Conservation (phyloP, 2,888 invertebrate species). For the Patella caerulea region DNA sequence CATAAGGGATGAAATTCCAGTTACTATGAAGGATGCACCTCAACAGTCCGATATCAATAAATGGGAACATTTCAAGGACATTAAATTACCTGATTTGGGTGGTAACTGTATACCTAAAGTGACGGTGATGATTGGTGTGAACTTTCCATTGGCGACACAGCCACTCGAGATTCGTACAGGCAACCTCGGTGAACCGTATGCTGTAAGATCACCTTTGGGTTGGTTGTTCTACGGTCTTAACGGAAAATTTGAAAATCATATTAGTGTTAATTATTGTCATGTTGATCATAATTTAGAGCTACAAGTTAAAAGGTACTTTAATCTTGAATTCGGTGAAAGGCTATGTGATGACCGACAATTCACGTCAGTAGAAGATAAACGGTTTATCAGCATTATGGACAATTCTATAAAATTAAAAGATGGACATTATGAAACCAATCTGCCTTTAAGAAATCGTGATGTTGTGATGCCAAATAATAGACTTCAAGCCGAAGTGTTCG, state of each 20-base stretch:
- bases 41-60: conserved; percentile 8
- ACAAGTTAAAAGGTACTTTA: conserved; percentile 79
- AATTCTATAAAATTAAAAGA: not conserved
- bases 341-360: conserved; percentile 84
- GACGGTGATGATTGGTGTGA: conserved; percentile 2
- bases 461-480: conserved; percentile 16
- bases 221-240: conserved; percentile 31
- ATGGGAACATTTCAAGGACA: conserved; percentile 7
- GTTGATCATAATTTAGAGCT: conserved; percentile 84
- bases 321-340: conserved; percentile 20
- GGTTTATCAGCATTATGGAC: conserved; percentile 16
- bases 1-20: not conserved
- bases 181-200: conserved; percentile 25
- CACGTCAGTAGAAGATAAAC: conserved; percentile 80
- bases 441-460: conserved; percentile 22
- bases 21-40: not conserved
- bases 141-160: conserved; percentile 1
- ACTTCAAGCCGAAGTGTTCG: not conserved
- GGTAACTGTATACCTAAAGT: not conserved
- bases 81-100: not conserved
- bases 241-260: not conserved
- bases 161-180: conserved; percentile 7
- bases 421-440: conserved; percentile 22
- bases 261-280: conserved; percentile 11
- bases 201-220: conserved; percentile 23